These are phyloP conservation scores for Rachycentron canadum DNA, from an alignment of 2,797 vertebrate genomes.

Conservation along the genomic window DNA sequence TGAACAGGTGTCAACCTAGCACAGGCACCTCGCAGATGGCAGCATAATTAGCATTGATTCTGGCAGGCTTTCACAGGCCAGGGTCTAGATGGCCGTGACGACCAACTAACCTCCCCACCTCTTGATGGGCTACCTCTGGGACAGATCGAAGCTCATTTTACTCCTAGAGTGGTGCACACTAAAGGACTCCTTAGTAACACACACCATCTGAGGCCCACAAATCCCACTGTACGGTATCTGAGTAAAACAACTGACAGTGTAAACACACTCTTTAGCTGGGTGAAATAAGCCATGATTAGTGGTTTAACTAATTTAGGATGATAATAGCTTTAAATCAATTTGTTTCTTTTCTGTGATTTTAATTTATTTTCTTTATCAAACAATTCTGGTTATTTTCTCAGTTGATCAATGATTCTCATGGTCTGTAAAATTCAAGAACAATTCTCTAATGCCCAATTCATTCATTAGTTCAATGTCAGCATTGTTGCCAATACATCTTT, in stretches of 20 bases:
- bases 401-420: not conserved
- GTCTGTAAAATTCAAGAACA: not conserved
- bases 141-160: slow-evolving; percentile 86
- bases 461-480: not conserved
- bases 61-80: slow-evolving; percentile 83
- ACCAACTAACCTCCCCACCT: slow-evolving; percentile 88
- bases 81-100: slow-evolving; percentile 86
- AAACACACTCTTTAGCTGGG: slow-evolving; percentile 17
- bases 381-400: not conserved
- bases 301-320: not conserved
- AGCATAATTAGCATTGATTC: slow-evolving; percentile 89
- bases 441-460: not conserved
- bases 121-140: slow-evolving; percentile 86
- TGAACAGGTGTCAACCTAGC: slow-evolving; percentile 86
- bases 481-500: not conserved
- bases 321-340: not conserved
- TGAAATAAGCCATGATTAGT: slow-evolving; percentile 2
- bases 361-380: not conserved
- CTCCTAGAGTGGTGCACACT: slow-evolving; percentile 66
- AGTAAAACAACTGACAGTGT: slow-evolving; percentile 46
- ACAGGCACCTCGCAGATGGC: slow-evolving; percentile 85
- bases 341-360: not conserved
- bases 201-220: slow-evolving; percentile 60
- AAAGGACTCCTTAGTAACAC: slow-evolving; percentile 74
- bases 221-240: slow-evolving; percentile 45